Conservation (phyloP, 2,797 vertebrate species). For the Melanotaenia pygmaea region DNA sequence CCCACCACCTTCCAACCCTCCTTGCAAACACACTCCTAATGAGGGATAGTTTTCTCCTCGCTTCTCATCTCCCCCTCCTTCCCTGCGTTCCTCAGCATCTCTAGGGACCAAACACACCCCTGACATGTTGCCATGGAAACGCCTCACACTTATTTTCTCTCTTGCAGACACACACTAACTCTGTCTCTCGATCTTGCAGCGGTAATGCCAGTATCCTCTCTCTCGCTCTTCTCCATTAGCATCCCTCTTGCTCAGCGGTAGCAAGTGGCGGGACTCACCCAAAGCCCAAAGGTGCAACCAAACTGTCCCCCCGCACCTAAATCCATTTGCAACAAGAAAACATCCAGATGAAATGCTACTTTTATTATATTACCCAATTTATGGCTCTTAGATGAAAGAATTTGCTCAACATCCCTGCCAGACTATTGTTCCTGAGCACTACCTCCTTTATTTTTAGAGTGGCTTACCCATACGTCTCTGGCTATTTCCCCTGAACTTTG, state of each 20-base stretch:
- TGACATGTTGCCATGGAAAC: conserved; percentile 80
- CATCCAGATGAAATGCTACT: conserved; percentile 2
- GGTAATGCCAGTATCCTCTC: conserved; percentile 70
- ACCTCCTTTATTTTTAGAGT: conserved; percentile 18
- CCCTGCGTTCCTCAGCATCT: conserved; percentile 61
- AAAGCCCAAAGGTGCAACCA: conserved; percentile 8
- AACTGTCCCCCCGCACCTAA: conserved; percentile 10
- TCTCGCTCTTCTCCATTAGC: conserved; percentile 63
- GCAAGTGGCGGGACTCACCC: conserved; percentile 24
- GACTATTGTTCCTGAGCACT: conserved; percentile 3
- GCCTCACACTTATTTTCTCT: conserved; percentile 61
- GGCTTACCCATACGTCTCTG: conserved; percentile 16
- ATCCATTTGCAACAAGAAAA: conserved; percentile 29
- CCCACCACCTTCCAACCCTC: conserved; percentile 47
- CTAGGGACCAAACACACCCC: conserved; percentile 82
- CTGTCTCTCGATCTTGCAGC: conserved; percentile 56
- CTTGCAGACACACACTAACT: conserved; percentile 20
- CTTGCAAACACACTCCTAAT: conserved; percentile 54
- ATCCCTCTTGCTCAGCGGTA: conserved; percentile 61
- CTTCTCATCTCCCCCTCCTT: conserved; percentile 59
- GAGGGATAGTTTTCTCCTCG: conserved; percentile 72
- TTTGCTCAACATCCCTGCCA: neutral
- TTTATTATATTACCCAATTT: neutral
- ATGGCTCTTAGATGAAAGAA: neutral
- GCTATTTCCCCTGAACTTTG: conserved; percentile 48